A percentile compares a stretch with the other conserved stretches of the same genome.
Conservation (phyloP, 2,113 vertebrate species). For the Leptodactylus fuscus region DNA sequence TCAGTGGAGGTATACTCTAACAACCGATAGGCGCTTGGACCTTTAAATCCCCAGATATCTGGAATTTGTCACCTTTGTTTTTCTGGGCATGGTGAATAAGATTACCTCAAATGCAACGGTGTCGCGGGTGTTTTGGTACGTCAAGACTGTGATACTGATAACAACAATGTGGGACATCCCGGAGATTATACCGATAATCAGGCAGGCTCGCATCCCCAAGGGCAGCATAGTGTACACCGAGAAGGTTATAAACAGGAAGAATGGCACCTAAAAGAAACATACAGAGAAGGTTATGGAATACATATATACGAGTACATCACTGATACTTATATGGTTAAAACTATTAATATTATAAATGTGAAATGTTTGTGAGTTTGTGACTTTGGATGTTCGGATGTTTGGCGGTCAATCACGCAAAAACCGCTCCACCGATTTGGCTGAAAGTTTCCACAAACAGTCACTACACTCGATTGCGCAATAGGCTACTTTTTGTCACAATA, state of each 20-base stretch:
- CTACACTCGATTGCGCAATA: too few relatives aligned
- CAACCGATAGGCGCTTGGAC: background rate
- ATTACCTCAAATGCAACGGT: slow-evolving; percentile 78
- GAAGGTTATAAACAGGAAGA: slow-evolving; percentile 94
- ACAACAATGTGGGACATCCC: slow-evolving; percentile 85
- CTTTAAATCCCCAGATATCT: background rate
- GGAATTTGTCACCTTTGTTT: background rate
- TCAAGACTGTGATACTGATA: slow-evolving; percentile 67
- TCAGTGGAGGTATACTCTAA: background rate
- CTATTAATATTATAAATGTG: too few relatives aligned
- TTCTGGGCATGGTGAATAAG: slow-evolving; percentile 17
- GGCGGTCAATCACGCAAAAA: too few relatives aligned
- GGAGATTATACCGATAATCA: slow-evolving; percentile 80
- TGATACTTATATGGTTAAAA: too few relatives aligned
- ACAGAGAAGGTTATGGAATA: background rate
- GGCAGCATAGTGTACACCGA: slow-evolving; percentile 93
- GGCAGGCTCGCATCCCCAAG: slow-evolving; percentile 83
- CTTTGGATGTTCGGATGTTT: too few relatives aligned
- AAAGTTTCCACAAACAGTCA: too few relatives aligned
- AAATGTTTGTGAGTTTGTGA: too few relatives aligned
- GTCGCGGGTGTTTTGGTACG: background rate
- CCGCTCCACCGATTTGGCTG: too few relatives aligned
- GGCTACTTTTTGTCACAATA: too few relatives aligned
- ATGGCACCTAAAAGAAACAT: slow-evolving; percentile 82
- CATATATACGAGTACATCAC: background rate